Evolutionary conservation across 1,140 invertebrate species (phyloP).

Genomic region (Heliconius melpomene): DNA sequence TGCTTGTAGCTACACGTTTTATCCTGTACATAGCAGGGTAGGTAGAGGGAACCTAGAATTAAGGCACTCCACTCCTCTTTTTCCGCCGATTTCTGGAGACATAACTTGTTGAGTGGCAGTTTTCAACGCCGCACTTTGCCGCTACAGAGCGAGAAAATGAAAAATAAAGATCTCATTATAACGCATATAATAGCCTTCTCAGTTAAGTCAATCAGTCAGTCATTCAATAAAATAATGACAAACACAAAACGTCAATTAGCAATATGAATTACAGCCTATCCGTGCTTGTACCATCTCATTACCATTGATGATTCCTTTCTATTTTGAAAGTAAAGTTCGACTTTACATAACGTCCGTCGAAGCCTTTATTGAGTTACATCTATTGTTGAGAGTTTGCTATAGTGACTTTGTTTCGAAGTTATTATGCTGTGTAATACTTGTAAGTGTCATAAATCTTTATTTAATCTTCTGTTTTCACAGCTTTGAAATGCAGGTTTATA

Average conservation of each 20-base stretch:
- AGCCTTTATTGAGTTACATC: slow-evolving; percentile 26
- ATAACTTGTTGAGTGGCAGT: too few relatives aligned
- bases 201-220: background rate
- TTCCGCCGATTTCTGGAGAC: too few relatives aligned
- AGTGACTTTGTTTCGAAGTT: slow-evolving; percentile 20
- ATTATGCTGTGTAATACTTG: background rate
- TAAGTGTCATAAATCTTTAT: background rate
- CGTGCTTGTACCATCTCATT: slow-evolving; percentile 1
- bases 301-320: slow-evolving; percentile 35
- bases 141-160: too few relatives aligned
- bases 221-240: slow-evolving; percentile 2
- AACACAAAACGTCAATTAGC: background rate
- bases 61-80: too few relatives aligned
- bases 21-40: too few relatives aligned
- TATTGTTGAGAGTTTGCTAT: background rate
- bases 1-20: too few relatives aligned
- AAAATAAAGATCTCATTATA: too few relatives aligned
- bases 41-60: too few relatives aligned
- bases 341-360: slow-evolving; percentile 35
- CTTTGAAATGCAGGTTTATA: background rate
- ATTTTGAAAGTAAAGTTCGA: slow-evolving; percentile 37
- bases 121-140: too few relatives aligned
- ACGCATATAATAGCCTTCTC: too few relatives aligned
- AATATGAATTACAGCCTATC: background rate
- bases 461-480: background rate